Percentiles rank a stretch among this genome's conserved stretches.
phyloP scores from a whole-genome alignment of 37 sponge, comb jelly and placozoan species.

The Diacarnus erythraeanus region DNA sequence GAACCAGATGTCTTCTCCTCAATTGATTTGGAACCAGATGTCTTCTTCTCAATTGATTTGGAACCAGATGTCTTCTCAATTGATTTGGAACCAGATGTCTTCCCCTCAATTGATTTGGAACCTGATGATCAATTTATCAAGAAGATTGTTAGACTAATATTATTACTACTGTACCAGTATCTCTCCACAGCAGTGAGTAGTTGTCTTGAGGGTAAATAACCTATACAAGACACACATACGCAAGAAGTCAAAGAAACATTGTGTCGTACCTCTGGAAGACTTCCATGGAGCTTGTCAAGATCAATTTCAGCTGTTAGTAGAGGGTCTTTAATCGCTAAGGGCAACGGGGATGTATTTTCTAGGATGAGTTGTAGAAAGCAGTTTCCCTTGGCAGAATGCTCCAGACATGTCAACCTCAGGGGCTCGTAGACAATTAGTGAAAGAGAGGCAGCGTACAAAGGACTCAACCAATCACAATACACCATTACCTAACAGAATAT shows the following conservation, averaged over 20 bases:
- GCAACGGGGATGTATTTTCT: conserved; percentile 33
- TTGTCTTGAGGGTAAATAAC: conserved; percentile 19
- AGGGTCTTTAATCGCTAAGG: conserved; percentile 14
- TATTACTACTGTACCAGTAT: no score
- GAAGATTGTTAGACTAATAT: no score
- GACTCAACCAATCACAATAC: conserved; percentile 52
- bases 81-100: no score
- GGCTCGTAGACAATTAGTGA: conserved; percentile 33
- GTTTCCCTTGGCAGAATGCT: conserved; percentile 33
- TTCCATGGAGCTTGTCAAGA: conserved; percentile 17
- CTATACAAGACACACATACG: conserved; percentile 13
- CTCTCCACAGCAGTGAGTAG: conserved; percentile 32
- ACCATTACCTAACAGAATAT: conserved; percentile 12
- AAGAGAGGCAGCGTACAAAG: conserved; percentile 27
- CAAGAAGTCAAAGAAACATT: not conserved
- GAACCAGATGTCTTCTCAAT: no score
- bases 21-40: no score
- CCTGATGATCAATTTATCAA: no score
- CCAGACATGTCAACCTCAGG: conserved; percentile 3
- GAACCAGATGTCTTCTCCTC: no score
- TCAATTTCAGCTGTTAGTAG: not conserved
- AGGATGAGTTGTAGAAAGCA: conserved; percentile 36
- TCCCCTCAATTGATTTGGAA: no score
- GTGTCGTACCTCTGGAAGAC: conserved; percentile 12
- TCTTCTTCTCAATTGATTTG: no score